A percentile compares a stretch with the other conserved stretches of the same genome.
Evolutionary conservation across 2,888 invertebrate genomes (phyloP).

Genomic region (Acleris emargana): DNA sequence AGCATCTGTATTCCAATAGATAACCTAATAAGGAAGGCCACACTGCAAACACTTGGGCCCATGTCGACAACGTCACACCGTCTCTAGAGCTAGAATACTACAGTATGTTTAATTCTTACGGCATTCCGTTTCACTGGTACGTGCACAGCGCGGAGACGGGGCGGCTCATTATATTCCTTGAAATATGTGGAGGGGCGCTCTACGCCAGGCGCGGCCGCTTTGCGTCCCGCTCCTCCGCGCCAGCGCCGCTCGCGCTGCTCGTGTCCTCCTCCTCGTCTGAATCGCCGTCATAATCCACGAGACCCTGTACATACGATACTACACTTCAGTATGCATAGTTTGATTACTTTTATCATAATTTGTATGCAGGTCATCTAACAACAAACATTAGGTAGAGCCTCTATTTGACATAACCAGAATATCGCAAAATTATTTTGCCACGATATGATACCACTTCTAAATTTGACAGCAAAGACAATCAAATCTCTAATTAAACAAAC

Average conservation of each 20-base stretch:
- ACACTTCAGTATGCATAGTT: too few relatives aligned
- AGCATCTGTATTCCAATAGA: constrained; percentile 6
- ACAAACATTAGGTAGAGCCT: too few relatives aligned
- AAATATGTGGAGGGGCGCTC: constrained; percentile 62
- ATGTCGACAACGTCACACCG: constrained; percentile 34
- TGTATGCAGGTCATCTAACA: too few relatives aligned
- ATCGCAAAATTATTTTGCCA: too few relatives aligned
- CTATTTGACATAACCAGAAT: too few relatives aligned
- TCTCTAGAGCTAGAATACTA: constrained; percentile 40
- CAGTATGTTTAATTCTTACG: constrained; percentile 38
- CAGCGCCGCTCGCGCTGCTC: constrained; percentile 48
- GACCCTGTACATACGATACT: constrained; percentile 83
- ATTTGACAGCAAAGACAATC: too few relatives aligned
- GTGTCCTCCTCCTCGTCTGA: constrained; percentile 96
- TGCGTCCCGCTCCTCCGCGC: constrained; percentile 80
- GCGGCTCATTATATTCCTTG: constrained; percentile 70
- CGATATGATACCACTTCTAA: too few relatives aligned
- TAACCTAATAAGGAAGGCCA: constrained; percentile 1
- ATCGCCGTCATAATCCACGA: constrained; percentile 99
- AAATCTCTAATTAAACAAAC: too few relatives aligned
- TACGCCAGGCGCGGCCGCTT: constrained; percentile 91
- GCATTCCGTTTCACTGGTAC: constrained; percentile 52
- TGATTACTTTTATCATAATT: too few relatives aligned
- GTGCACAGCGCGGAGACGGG: constrained; percentile 60
- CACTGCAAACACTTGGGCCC: constrained; percentile 27